Conservation (phyloP, 2,113 vertebrate genomes). For the Shinisaurus crocodilurus region DNA sequence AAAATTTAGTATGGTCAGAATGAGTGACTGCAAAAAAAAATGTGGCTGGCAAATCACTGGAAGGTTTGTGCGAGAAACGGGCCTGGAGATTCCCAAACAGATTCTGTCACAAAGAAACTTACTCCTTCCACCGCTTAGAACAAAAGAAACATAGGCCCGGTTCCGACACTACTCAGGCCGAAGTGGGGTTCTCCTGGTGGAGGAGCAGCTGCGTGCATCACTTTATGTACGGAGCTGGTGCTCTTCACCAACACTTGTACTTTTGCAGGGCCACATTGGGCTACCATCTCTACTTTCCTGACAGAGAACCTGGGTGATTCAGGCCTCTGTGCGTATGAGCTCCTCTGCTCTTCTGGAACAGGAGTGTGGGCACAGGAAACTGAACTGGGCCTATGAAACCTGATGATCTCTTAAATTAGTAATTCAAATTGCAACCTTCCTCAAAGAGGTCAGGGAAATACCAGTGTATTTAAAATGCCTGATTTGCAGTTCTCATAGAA, state of each 20-base stretch:
- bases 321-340: not conserved
- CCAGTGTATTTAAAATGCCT: slow-evolving; percentile 11
- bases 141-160: not conserved
- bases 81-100: not conserved
- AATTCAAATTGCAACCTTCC: not conserved
- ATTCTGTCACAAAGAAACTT: not conserved
- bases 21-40: not conserved
- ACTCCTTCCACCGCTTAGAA: not conserved
- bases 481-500: not conserved
- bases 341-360: not conserved
- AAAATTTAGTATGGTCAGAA: not conserved
- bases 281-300: not conserved
- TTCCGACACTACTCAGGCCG: not conserved
- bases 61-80: not conserved
- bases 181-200: not conserved
- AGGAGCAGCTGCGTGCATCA: not conserved
- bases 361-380: not conserved
- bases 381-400: not conserved
- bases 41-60: not conserved
- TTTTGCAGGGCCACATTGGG: not conserved
- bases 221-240: not conserved
- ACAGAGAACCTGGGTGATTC: not conserved
- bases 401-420: not conserved
- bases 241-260: not conserved
- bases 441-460: slow-evolving; percentile 23